Base-by-base conservation (phyloP, 1,140 invertebrate genomes). In the Drosophila santomea region DNA sequence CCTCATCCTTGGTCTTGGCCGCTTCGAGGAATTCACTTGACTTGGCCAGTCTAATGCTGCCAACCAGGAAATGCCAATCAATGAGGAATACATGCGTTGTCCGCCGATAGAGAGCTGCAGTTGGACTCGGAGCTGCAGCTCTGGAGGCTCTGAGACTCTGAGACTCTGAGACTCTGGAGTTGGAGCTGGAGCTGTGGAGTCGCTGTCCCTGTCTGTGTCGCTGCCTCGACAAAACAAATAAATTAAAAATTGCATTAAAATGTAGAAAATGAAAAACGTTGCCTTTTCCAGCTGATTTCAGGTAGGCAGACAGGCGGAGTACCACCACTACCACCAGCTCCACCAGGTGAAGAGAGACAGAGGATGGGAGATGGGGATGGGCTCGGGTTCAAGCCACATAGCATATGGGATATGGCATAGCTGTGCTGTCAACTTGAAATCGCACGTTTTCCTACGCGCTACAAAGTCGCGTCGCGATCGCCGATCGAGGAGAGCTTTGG, bases 31-130 rank as follows among this genome's bases (percentile, higher is more conserved):
- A 89, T 89, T 84, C 84, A 89, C 83, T 89, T 88, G 84, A 88
- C 80, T 80, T 83, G 82, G 71, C 69, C 82, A 77, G 75, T 78
- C 82, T 86, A 86, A 88, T 86, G 83, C 83, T 75, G 76, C 54
- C 81, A 91, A 91, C 89, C 89, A 91, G 89, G 89, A 91, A 91
- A 91, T 91, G 89, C 89, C 89, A 91, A 91, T 91, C 89, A 91
- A 91, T 91, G 75, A 48, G 68, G 81, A 66, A 90, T 80, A 85
- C 84, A 89, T 89, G 85, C 80, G 85, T 89, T 83, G 51, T 41
- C 54, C 25, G 54, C 44, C 56, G 61, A 47, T 58, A 73, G 58
- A 75, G 72, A 75, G 59, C 36, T 32, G 36, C 32, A 73, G 47
- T 38, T 45, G 43, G 41, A 20, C 43, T 11, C 11, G 41, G 7